These are phyloP conservation scores for Coptotermes formosanus DNA, from an alignment of 1,140 invertebrate genomes.

Conservation along the genomic window DNA sequence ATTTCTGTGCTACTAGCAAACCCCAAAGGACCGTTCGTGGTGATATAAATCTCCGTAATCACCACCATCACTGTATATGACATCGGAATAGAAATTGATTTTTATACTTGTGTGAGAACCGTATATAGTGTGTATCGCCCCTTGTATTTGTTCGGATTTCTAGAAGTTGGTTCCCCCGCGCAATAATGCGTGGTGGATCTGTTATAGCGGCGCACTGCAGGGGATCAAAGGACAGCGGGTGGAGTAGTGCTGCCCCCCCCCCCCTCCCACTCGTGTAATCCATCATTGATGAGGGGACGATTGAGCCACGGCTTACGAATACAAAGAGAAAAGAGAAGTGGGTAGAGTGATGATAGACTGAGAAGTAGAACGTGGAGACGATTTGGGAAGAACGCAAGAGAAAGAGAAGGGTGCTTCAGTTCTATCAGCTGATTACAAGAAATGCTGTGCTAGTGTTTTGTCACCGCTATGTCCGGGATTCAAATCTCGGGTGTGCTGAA, in stretches of 20 bases:
- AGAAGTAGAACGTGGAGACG: too few species aligned
- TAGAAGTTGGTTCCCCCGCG: neutral
- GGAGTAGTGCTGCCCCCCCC: neutral
- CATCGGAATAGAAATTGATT: slow-evolving; percentile 9
- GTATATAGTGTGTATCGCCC: neutral
- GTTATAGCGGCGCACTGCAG: neutral
- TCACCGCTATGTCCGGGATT: too few species aligned
- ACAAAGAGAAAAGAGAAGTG: neutral
- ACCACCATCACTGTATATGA: neutral
- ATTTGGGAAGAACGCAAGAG: too few species aligned
- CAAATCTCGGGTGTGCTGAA: too few species aligned
- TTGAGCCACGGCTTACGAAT: neutral
- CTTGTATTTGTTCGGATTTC: neutral
- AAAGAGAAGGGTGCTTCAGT: too few species aligned
- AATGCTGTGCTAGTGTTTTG: too few species aligned
- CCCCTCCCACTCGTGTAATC: neutral
- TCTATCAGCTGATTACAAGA: too few species aligned
- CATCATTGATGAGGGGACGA: neutral
- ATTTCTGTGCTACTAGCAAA: neutral
- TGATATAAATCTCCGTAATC: neutral
- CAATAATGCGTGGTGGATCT: neutral
- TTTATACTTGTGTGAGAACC: neutral
- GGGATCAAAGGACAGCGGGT: neutral
- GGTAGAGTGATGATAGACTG: neutral
- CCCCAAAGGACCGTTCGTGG: neutral